Base-by-base conservation (phyloP, 2,888 invertebrate genomes). In the Malthinus seriepunctatus region DNA sequence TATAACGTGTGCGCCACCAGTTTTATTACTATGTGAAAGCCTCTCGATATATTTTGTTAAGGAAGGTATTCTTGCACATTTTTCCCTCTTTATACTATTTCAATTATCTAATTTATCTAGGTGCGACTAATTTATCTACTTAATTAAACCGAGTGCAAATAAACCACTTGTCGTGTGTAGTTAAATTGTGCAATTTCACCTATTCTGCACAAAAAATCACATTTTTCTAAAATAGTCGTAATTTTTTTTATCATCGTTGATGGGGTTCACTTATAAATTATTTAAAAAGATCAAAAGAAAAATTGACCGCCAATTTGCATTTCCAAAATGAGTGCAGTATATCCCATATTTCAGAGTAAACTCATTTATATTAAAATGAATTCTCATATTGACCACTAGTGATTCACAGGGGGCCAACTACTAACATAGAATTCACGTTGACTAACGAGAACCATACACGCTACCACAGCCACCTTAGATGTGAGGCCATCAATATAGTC, bases 281-380 rank as follows among this genome's bases (percentile, higher is more conserved):
- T 23, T 23, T 23, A 23, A 23, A 23, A 23, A 23, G 23, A 23
- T 32, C 46, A 33, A 33, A 12, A 15, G 37, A 12, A 23, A 5
- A 23, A 2, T 34, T 11, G 23, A 46, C 37, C 31, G 23, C 35
- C 39, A 47, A 61, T 61, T 57, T 54, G 57, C 52, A 56, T 56
- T 56, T 56, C 33, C 37, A 33, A 46, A 51, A 44, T 32, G 46
- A 44, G 50, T 10, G 11, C 39, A 37, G 46, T 53, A 58, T 54
- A 51, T 63, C 55, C 55, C 47, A 60, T 56, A 53, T 60, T 50
- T 59, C 63, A 67, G 64, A 67, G 63, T 67, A 65, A 65, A 67
- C 69, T 71, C 70, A 71, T 73, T 69, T 71, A 71, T 72, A 72
- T 70, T 69, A 67, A 69, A 71, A 71, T 71, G 68, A 68, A 66